A percentile compares a stretch with the other conserved stretches of the same genome.
These are phyloP conservation scores for Eupithecia subumbrata DNA, from an alignment of 2,888 invertebrate genomes.

Conservation along the genomic window DNA sequence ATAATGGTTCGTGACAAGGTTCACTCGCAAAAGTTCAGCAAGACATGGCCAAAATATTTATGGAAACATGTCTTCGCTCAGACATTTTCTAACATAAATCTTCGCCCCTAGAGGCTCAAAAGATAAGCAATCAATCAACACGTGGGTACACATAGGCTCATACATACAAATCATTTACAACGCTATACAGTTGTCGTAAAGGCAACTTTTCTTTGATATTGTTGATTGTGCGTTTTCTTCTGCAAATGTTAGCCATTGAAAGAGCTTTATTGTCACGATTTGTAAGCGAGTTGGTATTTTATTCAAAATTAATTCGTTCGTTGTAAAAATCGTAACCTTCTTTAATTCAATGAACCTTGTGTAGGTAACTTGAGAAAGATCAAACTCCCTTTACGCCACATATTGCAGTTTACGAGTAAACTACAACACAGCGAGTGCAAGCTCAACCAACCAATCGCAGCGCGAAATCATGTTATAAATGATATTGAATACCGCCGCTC, in stretches of 20 bases:
- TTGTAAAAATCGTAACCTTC: not conserved
- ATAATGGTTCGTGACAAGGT: too few species aligned
- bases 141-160: constrained; percentile 10
- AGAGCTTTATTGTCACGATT: constrained; percentile 11
- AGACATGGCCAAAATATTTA: constrained; percentile 33
- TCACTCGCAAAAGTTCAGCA: constrained; percentile 2
- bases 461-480: constrained; percentile 17
- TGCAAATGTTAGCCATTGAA: constrained; percentile 1
- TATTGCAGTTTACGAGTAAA: too few species aligned
- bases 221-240: constrained; percentile 9
- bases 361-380: not conserved
- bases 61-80: constrained; percentile 20
- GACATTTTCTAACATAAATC: constrained; percentile 40
- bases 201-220: constrained; percentile 24
- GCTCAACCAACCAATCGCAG: not conserved
- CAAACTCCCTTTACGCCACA: not conserved
- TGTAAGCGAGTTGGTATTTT: constrained; percentile 7
- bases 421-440: not conserved
- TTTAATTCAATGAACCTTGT: not conserved
- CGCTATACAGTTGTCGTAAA: constrained; percentile 27
- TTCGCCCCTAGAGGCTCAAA: constrained; percentile 29
- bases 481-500: constrained; percentile 2
- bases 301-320: not conserved
- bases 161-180: constrained; percentile 51
- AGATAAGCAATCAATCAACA: constrained; percentile 47